phyloP scores from a whole-genome alignment of 2,888 invertebrate genomes.

The Sesia apiformis region DNA sequence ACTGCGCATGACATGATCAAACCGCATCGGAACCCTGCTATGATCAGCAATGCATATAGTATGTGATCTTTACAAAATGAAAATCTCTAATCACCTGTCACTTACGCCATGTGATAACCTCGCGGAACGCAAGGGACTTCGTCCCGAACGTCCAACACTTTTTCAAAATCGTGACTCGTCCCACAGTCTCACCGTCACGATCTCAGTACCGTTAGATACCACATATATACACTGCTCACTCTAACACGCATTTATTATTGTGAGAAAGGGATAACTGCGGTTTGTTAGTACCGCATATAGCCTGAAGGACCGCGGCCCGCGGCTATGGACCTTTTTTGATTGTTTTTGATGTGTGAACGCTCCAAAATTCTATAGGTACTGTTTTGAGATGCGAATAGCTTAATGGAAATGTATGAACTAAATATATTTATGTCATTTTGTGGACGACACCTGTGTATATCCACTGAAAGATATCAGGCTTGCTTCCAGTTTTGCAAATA shows the following conservation, averaged over 20 bases:
- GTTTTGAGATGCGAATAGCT: not conserved
- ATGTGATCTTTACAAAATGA: not conserved
- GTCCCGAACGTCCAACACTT: slow-evolving; percentile 56
- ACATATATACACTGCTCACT: slow-evolving; percentile 33
- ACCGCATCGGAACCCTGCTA: slow-evolving; percentile 2
- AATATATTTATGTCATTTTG: too few species aligned
- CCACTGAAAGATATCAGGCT: too few species aligned
- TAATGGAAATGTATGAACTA: too few species aligned
- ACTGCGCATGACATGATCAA: too few species aligned
- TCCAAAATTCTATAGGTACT: slow-evolving; percentile 3
- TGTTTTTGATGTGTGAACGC: slow-evolving; percentile 34
- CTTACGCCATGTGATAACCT: slow-evolving; percentile 31
- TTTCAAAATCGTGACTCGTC: slow-evolving; percentile 72
- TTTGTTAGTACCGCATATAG: slow-evolving; percentile 15
- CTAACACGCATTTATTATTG: slow-evolving; percentile 19
- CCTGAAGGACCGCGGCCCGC: slow-evolving; percentile 28
- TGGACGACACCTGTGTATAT: too few species aligned
- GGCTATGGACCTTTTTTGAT: slow-evolving; percentile 13
- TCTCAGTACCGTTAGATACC: slow-evolving; percentile 53
- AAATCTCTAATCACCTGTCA: slow-evolving; percentile 7
- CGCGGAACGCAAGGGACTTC: slow-evolving; percentile 41
- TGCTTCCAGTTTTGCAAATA: too few species aligned
- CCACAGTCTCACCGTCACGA: slow-evolving; percentile 60
- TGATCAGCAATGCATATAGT: slow-evolving; percentile 16
- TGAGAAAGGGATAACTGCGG: slow-evolving; percentile 32